Percentiles rank a stretch among this genome's conserved stretches.
Conservation (phyloP, 2,888 invertebrate genomes). For the Gastrophysa polygoni region DNA sequence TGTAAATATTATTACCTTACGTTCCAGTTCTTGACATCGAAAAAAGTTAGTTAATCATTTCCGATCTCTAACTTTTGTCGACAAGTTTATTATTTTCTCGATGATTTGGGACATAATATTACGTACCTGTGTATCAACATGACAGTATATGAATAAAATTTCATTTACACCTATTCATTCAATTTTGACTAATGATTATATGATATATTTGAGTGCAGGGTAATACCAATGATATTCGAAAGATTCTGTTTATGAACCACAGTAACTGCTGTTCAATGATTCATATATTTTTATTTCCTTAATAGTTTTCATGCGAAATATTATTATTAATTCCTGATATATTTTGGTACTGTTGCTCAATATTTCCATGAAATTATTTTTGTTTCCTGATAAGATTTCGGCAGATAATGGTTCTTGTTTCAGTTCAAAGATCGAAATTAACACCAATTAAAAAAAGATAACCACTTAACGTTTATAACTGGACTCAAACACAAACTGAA, state of each 20-base stretch:
- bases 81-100: neutral
- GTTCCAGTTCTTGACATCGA: neutral
- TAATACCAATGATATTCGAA: neutral
- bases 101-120: neutral
- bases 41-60: neutral
- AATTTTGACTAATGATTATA: neutral
- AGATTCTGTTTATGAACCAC: neutral
- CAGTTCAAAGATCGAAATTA: no score
- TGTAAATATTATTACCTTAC: constrained; percentile 1
- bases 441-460: no score
- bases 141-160: neutral
- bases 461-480: no score
- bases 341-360: no score
- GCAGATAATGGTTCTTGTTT: no score
- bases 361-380: no score
- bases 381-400: no score
- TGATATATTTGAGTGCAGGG: neutral
- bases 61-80: neutral
- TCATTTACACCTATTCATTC: neutral
- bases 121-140: neutral
- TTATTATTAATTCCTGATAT: no score
- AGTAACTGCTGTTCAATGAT: neutral
- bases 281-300: no score
- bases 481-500: no score
- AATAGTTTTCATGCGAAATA: no score